Evolutionary conservation across 2,113 vertebrate species (phyloP).

Genomic region (Sphyrna mokarran): DNA sequence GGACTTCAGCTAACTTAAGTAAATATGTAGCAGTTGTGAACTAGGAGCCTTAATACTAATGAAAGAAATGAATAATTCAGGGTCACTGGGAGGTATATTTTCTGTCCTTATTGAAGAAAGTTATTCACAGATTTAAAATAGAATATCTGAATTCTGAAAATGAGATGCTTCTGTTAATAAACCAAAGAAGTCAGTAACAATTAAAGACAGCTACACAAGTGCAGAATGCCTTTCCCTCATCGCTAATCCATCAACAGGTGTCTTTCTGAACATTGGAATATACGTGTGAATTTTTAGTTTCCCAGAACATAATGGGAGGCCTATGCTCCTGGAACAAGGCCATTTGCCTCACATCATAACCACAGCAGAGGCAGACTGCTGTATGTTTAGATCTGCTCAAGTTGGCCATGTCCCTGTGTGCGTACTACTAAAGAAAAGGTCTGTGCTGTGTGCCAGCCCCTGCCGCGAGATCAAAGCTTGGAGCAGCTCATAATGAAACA

Average conservation of each 20-base stretch:
- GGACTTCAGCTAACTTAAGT: neutral
- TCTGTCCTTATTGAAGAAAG: neutral
- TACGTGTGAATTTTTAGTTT: constrained; percentile 62
- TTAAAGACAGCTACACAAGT: constrained; percentile 9
- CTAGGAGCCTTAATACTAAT: neutral
- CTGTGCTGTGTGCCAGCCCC: constrained; percentile 61
- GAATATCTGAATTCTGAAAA: neutral
- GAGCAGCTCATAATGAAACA: constrained; percentile 72
- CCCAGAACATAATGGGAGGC: constrained; percentile 59
- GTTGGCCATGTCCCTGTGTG: constrained; percentile 46
- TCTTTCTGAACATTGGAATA: constrained; percentile 52
- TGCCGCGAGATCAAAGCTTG: constrained; percentile 80
- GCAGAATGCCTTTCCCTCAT: neutral
- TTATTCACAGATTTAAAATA: constrained; percentile 1
- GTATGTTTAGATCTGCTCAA: constrained; percentile 51
- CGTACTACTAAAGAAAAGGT: constrained; percentile 52
- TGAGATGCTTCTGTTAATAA: constrained; percentile 9
- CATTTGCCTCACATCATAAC: constrained; percentile 49
- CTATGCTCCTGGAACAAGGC: constrained; percentile 58
- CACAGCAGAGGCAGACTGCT: constrained; percentile 58
- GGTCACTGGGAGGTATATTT: neutral
- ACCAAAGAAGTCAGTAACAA: neutral
- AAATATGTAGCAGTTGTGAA: neutral
- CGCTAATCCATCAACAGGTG: constrained; percentile 52
- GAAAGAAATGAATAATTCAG: neutral